Evolutionary conservation across 2,888 invertebrate genomes (phyloP).

Genomic region (Caenorhabditis japonica): DNA sequence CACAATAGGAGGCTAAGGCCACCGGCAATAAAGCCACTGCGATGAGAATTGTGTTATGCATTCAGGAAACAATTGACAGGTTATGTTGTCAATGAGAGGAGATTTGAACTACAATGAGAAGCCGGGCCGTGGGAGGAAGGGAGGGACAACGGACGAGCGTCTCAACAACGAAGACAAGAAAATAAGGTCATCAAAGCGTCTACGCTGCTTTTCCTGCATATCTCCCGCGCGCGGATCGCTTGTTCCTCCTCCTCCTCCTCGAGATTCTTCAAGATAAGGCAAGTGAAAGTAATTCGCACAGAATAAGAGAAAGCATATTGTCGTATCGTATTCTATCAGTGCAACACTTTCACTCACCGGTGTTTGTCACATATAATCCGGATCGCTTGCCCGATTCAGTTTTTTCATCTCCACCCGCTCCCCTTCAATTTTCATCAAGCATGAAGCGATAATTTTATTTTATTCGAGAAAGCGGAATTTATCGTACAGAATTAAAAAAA

Average conservation of each 20-base stretch:
- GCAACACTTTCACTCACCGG: slow-evolving; percentile 54
- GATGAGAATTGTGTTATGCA: slow-evolving; percentile 31
- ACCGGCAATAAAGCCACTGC: slow-evolving; percentile 23
- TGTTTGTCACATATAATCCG: slow-evolving; percentile 52
- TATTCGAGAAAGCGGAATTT: slow-evolving; percentile 8
- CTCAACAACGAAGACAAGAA: slow-evolving; percentile 47
- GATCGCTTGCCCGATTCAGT: slow-evolving; percentile 43
- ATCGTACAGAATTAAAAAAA: neutral
- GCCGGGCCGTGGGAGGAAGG: slow-evolving; percentile 24
- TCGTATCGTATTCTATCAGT: slow-evolving; percentile 50
- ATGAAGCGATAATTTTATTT: slow-evolving; percentile 19
- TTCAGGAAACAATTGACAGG: slow-evolving; percentile 40
- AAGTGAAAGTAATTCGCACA: slow-evolving; percentile 43
- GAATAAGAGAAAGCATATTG: slow-evolving; percentile 25
- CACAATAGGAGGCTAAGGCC: slow-evolving; percentile 64
- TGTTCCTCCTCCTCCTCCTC: slow-evolving; percentile 27
- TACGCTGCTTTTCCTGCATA: slow-evolving; percentile 46
- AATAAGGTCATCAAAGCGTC: slow-evolving; percentile 57
- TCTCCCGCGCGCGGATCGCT: slow-evolving; percentile 43
- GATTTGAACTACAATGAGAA: slow-evolving; percentile 44
- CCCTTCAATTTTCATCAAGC: slow-evolving; percentile 43
- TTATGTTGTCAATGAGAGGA: slow-evolving; percentile 30
- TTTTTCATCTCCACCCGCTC: too few species aligned
- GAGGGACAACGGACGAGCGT: slow-evolving; percentile 32
- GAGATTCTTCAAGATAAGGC: slow-evolving; percentile 48